Conservation (phyloP, 2,797 vertebrate genomes). For the Poecile montanus region DNA sequence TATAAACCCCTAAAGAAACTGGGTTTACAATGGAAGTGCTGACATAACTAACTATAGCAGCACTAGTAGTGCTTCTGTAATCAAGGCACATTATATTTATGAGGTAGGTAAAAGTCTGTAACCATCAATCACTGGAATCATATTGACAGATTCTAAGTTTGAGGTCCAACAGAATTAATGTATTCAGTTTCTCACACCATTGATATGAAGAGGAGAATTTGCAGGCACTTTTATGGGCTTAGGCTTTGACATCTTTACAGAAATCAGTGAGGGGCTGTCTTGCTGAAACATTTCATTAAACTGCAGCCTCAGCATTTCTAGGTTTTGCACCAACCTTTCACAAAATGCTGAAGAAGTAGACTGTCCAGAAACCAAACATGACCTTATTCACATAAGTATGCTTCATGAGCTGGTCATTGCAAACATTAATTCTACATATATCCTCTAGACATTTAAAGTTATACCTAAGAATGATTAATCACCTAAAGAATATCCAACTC, state of each 20-base stretch:
- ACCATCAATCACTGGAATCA: slow-evolving; percentile 77
- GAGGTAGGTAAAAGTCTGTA: slow-evolving; percentile 78
- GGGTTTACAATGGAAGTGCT: slow-evolving; percentile 78
- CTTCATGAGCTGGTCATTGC: slow-evolving; percentile 31
- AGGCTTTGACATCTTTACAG: slow-evolving; percentile 63
- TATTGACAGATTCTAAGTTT: slow-evolving; percentile 76
- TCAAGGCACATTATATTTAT: slow-evolving; percentile 78
- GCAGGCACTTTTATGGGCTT: slow-evolving; percentile 56
- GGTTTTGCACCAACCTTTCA: not conserved
- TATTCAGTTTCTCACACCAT: slow-evolving; percentile 66
- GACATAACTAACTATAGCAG: slow-evolving; percentile 77
- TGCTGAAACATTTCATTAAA: slow-evolving; percentile 49
- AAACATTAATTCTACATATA: slow-evolving; percentile 35
- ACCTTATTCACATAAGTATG: slow-evolving; percentile 17
- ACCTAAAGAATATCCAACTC: slow-evolving; percentile 69
- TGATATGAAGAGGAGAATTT: slow-evolving; percentile 57
- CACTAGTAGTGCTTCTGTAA: slow-evolving; percentile 68
- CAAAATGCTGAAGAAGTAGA: not conserved
- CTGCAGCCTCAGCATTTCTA: slow-evolving; percentile 9
- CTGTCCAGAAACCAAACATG: slow-evolving; percentile 34
- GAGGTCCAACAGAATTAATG: slow-evolving; percentile 72
- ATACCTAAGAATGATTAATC: slow-evolving; percentile 73
- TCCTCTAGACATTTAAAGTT: slow-evolving; percentile 47
- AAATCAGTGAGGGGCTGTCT: slow-evolving; percentile 45
- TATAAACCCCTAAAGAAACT: slow-evolving; percentile 76